Evolutionary conservation across 92 coral and sea anemone genomes (phyloP).

Genomic region (Siderastrea radians): DNA sequence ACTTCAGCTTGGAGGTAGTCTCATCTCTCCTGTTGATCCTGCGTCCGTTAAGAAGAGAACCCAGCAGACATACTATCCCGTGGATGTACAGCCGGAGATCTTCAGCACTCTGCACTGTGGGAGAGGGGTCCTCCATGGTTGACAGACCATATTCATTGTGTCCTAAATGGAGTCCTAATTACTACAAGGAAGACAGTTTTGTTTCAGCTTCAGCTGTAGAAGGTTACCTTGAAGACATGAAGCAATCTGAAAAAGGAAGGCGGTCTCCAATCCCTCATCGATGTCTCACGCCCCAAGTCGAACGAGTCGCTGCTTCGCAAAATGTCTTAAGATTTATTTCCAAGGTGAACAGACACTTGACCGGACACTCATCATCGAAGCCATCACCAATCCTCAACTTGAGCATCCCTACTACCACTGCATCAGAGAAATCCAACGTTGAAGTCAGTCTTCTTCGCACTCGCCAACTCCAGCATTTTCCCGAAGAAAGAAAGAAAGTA

Average conservation of each 20-base stretch:
- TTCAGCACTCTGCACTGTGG: slow-evolving; percentile 39
- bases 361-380: no score
- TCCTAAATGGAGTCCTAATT: background rate
- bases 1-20: slow-evolving; percentile 56
- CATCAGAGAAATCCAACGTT: no score
- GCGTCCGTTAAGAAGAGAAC: slow-evolving; percentile 37
- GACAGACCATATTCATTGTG: slow-evolving; percentile 10
- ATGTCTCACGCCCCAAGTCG: no score
- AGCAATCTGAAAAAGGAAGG: slow-evolving; percentile 7
- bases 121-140: slow-evolving; percentile 31
- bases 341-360: no score
- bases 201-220: slow-evolving; percentile 24
- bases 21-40: slow-evolving; percentile 40
- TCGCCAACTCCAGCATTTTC: no score
- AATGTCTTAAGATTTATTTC: no score
- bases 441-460: no score
- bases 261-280: slow-evolving; percentile 6
- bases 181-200: background rate
- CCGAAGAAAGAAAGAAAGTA: no score
- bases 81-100: slow-evolving; percentile 49
- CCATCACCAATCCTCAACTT: no score
- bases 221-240: background rate
- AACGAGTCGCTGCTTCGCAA: no score
- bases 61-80: slow-evolving; percentile 58
- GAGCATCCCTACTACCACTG: no score